phyloP scores from a whole-genome alignment of 2,888 invertebrate species.

The Fissipunctia ypsillon region DNA sequence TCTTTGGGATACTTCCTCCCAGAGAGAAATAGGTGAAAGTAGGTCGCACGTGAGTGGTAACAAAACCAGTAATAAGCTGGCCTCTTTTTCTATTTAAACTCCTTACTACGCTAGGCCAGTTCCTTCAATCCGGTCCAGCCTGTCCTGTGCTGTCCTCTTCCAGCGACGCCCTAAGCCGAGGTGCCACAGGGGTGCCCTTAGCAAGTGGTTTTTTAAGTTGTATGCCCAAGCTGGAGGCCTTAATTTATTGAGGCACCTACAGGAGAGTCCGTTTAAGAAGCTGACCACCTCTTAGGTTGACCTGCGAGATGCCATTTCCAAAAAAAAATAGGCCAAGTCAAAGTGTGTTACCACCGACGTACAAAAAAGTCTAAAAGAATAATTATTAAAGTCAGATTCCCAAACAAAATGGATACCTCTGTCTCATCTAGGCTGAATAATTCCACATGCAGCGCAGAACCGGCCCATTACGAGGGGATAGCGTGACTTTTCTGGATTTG shows the following conservation, averaged over 20 bases:
- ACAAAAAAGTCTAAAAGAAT: neutral
- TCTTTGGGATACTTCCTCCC: neutral
- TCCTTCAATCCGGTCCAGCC: no score
- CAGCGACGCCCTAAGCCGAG: no score
- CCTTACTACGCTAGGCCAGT: no score
- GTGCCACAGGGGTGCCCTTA: no score
- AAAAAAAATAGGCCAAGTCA: no score
- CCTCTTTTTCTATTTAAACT: neutral
- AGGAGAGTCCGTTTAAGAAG: no score
- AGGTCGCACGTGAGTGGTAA: neutral
- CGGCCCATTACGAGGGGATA: conserved; percentile 67
- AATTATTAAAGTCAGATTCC: neutral
- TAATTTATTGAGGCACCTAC: no score
- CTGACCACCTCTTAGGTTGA: no score
- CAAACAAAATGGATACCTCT: conserved; percentile 16
- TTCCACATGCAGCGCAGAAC: conserved; percentile 39
- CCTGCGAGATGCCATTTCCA: no score
- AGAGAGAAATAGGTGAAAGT: neutral
- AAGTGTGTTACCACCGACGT: neutral
- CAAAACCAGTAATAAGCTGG: neutral
- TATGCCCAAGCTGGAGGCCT: no score
- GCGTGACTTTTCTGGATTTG: conserved; percentile 70
- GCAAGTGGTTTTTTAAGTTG: no score
- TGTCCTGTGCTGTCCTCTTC: no score
- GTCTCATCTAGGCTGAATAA: conserved; percentile 41